Conservation (phyloP, 2,888 invertebrate genomes). For the Lissonota sp. region DNA sequence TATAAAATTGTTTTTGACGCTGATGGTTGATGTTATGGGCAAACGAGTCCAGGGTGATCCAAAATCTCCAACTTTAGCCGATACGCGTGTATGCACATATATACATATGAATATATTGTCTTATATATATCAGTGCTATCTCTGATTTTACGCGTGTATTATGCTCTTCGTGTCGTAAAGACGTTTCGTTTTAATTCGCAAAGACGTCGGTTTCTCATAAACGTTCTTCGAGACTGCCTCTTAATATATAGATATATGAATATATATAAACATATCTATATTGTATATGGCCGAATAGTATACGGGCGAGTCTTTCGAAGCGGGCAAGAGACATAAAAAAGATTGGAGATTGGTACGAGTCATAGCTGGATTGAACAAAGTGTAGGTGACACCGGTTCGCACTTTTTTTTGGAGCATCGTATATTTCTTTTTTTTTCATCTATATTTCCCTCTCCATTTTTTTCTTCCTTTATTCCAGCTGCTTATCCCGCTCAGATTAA, state of each 20-base stretch:
- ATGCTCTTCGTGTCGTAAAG: constrained; percentile 57
- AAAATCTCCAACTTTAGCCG: too few relatives aligned
- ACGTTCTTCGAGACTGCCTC: constrained; percentile 27
- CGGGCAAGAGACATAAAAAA: constrained; percentile 51
- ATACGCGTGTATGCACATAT: too few relatives aligned
- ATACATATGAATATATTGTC: not conserved
- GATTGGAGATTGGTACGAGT: constrained; percentile 53
- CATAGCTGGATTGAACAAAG: constrained; percentile 59
- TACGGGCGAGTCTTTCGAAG: constrained; percentile 40
- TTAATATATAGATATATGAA: constrained; percentile 30
- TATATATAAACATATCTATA: constrained; percentile 17
- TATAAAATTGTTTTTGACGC: too few relatives aligned
- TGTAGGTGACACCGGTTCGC: constrained; percentile 65
- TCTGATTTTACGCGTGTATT: constrained; percentile 27
- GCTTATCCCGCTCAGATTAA: not conserved
- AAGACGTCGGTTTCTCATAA: constrained; percentile 61
- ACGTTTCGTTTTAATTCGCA: constrained; percentile 59
- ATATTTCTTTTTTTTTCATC: constrained; percentile 27
- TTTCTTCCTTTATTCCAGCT: not conserved
- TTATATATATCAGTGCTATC: not conserved
- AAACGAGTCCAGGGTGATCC: too few relatives aligned
- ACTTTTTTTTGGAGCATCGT: constrained; percentile 47
- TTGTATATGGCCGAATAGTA: constrained; percentile 8
- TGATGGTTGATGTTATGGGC: too few relatives aligned
- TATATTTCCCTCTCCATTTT: not conserved